Evolutionary conservation across 2,888 invertebrate genomes (phyloP), one percentile per base, ranked within the genome.

Genomic region (Trypoxylon attenuatum): DNA sequence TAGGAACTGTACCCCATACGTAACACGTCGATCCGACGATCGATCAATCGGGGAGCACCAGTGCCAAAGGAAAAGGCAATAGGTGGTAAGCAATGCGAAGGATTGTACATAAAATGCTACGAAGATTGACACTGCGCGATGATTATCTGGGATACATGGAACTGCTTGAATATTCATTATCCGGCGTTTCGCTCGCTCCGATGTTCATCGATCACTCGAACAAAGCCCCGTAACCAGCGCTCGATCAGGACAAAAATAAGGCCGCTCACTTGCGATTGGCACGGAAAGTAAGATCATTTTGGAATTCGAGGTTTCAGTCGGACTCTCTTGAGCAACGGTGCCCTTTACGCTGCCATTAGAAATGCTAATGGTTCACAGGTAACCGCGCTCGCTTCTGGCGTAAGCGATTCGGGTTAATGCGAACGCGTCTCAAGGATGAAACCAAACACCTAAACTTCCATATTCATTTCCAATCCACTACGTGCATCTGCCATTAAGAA

Each of bases 81-180:
- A 43, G 51, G 63, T 58, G 61, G 68, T 58, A 60, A 61, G 58
- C 62, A 53, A 56, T 58, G 57, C 52, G 47, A 60, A 62, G 43
- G 56, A 47, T 27, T 50, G 19, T 38, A 60, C 55, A 13, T n/a
- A 47, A 45, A 61, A 45, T 29, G 43, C 54, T 62, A 10, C 43
- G 21, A 42, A 52, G 52, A 56, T 18, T 73, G 73, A 73, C 71
- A 68, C n/a, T 29, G 68, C 56, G 41, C 63, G 59, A 72, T 72
- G 56, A 64, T 64, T 73, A 73, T 73, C 73, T 58, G 25, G 29
- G 45, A 55, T 72, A 72, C 50, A 54, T 51, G 61, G 61, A 66
- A 61, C 59, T 50, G 42, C 25, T 66, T 55, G 38, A 52, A 56
- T 42, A 69, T 72, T 72, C 65, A 69, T 72, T 72, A 72, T 72